Conservation (phyloP, 1,140 invertebrate species). For the Maniola jurtina region DNA sequence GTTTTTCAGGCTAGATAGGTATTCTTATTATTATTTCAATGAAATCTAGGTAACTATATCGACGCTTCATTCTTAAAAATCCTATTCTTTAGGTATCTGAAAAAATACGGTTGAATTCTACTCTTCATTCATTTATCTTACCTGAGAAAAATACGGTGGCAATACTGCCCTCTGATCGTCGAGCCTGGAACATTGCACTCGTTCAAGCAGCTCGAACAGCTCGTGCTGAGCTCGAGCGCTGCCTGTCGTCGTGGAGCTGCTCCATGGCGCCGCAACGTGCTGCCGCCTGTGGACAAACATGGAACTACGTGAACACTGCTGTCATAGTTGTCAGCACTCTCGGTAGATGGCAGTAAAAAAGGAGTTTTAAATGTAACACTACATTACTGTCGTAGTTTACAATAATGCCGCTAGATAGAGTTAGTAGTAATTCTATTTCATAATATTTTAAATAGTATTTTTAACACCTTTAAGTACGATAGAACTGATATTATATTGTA, state of each 20-base stretch:
- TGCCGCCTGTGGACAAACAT: slow-evolving; percentile 66
- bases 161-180: slow-evolving; percentile 97
- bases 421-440: background rate
- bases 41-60: too few species aligned
- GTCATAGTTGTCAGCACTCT: slow-evolving; percentile 6
- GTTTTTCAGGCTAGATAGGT: too few species aligned
- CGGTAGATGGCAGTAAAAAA: slow-evolving; percentile 42
- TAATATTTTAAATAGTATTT: too few species aligned
- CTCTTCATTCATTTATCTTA: slow-evolving; percentile 62
- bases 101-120: too few species aligned
- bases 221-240: slow-evolving; percentile 86
- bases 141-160: slow-evolving; percentile 92
- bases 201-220: slow-evolving; percentile 93
- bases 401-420: background rate
- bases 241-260: slow-evolving; percentile 63
- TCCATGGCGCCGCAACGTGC: slow-evolving; percentile 77
- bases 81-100: too few species aligned
- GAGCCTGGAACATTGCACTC: slow-evolving; percentile 93
- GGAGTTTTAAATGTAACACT: background rate
- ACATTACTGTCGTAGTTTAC: background rate
- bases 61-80: too few species aligned
- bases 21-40: too few species aligned
- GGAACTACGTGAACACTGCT: slow-evolving; percentile 33
- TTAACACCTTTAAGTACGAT: too few species aligned
- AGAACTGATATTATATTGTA: too few species aligned